A percentile compares a stretch with the other conserved stretches of the same genome.
phyloP scores from a whole-genome alignment of 1,140 invertebrate genomes.

The Drosophila mauritiana region DNA sequence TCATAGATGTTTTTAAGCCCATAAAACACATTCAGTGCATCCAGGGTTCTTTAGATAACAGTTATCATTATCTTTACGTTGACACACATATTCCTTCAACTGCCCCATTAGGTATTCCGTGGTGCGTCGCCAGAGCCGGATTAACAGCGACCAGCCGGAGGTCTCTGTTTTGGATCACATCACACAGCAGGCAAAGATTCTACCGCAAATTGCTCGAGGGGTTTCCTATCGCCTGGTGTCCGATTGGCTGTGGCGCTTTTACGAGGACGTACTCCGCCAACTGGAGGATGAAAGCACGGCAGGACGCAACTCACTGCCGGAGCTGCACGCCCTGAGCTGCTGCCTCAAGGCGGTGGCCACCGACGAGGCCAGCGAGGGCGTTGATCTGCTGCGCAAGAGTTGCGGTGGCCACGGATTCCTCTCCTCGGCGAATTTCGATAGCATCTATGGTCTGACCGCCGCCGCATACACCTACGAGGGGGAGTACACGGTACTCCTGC shows the following conservation, averaged over 20 bases:
- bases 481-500: conserved; percentile 95
- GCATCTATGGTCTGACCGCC: conserved; percentile 91
- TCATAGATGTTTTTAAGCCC: neutral
- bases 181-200: conserved; percentile 96
- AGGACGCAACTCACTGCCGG: conserved; percentile 86
- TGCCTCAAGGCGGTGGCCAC: conserved; percentile 95
- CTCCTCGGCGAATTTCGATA: conserved; percentile 92
- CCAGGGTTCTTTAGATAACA: neutral
- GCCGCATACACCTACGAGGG: conserved; percentile 97
- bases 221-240: conserved; percentile 91
- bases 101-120: conserved; percentile 90
- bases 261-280: conserved; percentile 91
- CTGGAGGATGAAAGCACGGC: conserved; percentile 85
- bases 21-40: neutral
- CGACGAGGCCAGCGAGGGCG: conserved; percentile 88
- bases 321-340: conserved; percentile 95
- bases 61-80: neutral
- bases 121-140: conserved; percentile 93
- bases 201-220: conserved; percentile 91
- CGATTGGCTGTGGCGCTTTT: conserved; percentile 91
- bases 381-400: conserved; percentile 91
- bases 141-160: conserved; percentile 90
- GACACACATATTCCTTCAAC: neutral
- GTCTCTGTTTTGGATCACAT: conserved; percentile 96
- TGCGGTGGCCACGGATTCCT: conserved; percentile 98